These are phyloP conservation scores for Lipophrys pholis DNA, from an alignment of 2,113 vertebrate species.

Conservation along the genomic window DNA sequence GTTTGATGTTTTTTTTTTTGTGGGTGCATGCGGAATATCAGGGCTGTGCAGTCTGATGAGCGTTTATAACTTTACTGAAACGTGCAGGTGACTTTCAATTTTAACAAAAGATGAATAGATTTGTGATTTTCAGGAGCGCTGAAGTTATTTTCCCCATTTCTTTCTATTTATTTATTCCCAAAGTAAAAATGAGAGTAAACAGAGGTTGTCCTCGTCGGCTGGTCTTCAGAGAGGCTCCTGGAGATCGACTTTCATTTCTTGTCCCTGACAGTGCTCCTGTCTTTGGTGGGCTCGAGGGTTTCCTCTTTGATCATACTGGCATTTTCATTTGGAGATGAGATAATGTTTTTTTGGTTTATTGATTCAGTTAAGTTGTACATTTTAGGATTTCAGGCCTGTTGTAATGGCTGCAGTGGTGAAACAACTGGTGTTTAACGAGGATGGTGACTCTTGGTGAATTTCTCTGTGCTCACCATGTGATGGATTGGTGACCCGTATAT, in stretches of 20 bases:
- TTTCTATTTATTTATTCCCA: conserved; percentile 48
- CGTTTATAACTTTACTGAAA: conserved; percentile 85
- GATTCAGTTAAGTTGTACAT: too few relatives aligned
- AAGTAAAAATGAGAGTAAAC: conserved; percentile 19
- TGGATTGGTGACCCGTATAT: too few relatives aligned
- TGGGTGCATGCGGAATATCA: conserved; percentile 86
- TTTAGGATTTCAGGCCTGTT: too few relatives aligned
- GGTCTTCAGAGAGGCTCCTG: conserved; percentile 54
- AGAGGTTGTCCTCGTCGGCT: conserved; percentile 6
- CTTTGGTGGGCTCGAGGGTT: conserved; percentile 83
- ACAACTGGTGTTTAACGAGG: too few relatives aligned
- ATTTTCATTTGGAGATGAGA: too few relatives aligned
- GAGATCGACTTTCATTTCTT: conserved; percentile 76
- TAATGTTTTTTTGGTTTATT: too few relatives aligned
- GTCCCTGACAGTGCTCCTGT: conserved; percentile 79
- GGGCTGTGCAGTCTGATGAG: conserved; percentile 87
- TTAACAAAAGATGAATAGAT: not conserved
- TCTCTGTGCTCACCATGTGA: too few relatives aligned
- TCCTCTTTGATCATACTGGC: conserved; percentile 89
- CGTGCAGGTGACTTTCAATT: conserved; percentile 84
- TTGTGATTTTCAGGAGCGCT: not conserved
- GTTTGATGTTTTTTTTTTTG: not conserved
- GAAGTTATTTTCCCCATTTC: not conserved
- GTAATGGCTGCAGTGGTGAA: too few relatives aligned
- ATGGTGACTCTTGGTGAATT: too few relatives aligned